These are phyloP conservation scores for Cossypha heuglini DNA, from an alignment of 2,797 vertebrate genomes.

Conservation along the genomic window DNA sequence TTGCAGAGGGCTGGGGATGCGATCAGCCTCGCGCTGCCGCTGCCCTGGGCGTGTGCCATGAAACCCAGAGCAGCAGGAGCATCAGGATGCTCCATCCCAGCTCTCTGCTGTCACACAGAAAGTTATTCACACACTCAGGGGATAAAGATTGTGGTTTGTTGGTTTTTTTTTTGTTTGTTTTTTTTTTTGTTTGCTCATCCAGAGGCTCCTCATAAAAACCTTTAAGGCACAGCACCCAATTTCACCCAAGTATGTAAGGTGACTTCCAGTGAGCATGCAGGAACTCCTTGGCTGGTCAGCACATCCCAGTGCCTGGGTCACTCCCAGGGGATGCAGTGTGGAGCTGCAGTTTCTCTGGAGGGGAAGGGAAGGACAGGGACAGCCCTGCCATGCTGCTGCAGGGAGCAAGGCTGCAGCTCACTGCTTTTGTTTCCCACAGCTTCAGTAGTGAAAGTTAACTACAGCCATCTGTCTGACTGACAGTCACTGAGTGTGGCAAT, in stretches of 20 bases:
- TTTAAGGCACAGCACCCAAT: background rate
- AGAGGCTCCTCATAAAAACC: background rate
- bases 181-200: background rate
- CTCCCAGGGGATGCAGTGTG: accelerated
- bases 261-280: accelerated
- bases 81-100: background rate
- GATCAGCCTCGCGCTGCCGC: background rate
- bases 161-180: no score
- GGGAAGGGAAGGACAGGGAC: background rate
- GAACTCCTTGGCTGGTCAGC: background rate
- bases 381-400: background rate
- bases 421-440: background rate
- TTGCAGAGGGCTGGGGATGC: background rate
- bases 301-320: accelerated
- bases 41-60: background rate
- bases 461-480: background rate
- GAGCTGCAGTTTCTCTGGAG: background rate
- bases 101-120: background rate
- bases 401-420: background rate
- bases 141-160: background rate
- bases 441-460: background rate
- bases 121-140: background rate
- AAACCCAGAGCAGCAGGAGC: background rate
- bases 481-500: background rate
- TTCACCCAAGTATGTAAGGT: background rate